phyloP scores from a whole-genome alignment of 2,888 invertebrate genomes.

The Hypercompe scribonia region DNA sequence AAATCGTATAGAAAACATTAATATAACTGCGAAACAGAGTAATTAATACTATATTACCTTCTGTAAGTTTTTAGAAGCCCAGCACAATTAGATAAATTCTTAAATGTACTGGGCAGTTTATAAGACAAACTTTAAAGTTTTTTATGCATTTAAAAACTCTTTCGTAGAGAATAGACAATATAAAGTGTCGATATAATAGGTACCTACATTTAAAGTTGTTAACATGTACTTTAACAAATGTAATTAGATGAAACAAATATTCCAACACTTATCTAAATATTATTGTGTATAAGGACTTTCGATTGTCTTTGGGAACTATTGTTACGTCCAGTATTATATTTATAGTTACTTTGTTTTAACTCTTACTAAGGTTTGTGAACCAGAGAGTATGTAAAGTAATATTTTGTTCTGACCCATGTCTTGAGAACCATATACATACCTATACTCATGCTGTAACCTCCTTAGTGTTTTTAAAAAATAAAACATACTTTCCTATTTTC shows the following conservation, averaged over 20 bases:
- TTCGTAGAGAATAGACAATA: too few relatives aligned
- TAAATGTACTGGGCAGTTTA: not conserved
- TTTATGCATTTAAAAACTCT: not conserved
- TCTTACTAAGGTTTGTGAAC: too few relatives aligned
- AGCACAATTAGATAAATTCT: not conserved
- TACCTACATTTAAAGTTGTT: too few relatives aligned
- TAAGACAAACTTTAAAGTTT: not conserved
- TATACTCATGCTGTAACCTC: too few relatives aligned
- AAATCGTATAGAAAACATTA: not conserved
- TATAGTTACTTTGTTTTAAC: too few relatives aligned
- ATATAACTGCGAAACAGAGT: not conserved
- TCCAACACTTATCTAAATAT: not conserved
- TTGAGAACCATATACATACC: too few relatives aligned
- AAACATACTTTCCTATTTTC: too few relatives aligned
- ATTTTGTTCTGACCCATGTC: too few relatives aligned
- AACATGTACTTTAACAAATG: conserved; percentile 5
- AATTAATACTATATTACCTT: not conserved
- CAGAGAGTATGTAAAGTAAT: too few relatives aligned
- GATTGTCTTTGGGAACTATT: conserved; percentile 2
- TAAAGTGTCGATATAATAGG: not conserved
- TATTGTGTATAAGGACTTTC: not conserved
- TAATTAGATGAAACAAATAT: not conserved
- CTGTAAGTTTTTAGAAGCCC: not conserved
- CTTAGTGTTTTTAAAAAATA: too few relatives aligned
- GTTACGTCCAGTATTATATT: not conserved